Evolutionary conservation across 92 coral and sea anemone species (phyloP), one percentile per base, ranked within the genome.

Genomic region (Porites lobata): DNA sequence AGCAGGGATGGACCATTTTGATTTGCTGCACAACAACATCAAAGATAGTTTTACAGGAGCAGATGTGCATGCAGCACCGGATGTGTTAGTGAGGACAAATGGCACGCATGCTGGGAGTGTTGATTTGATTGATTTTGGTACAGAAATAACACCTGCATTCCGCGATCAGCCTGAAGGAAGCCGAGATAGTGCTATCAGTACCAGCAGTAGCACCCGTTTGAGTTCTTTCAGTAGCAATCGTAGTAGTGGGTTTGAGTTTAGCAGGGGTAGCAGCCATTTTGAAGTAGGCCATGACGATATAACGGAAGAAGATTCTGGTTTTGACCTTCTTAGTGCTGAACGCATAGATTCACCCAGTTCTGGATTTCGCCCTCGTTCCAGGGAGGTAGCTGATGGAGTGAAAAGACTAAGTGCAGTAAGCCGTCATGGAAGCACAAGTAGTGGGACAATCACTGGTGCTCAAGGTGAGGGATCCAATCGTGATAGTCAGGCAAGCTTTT

Each of bases 181-280:
- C 56, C 43, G 96, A 38, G 96, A 93, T 89, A 95, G 98, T 76
- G 90, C 96, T 68, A 88, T 91, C 53, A 95, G 98, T 67, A 95
- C 90, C 26, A 85, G 98, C 61, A 91, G 98, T 59, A 93, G 96
- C 77, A 77, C 89, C 13, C 93, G 96, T 11, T 85, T 86, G 19
- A 91, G 95, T 71, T 85, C 93, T 59, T 69, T 94, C 22, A 90
- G 94, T 19, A 93, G 87, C 62, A 91, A 90, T 68, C 78, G 85
- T 29, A 94, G 96, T 71, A 92, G 98, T 57, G 96, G 98, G 10
- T 21, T 85, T 3, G 93, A 90, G 29, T 90, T 68, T 29, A 82
- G 87, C 19, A 65, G 81, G 26, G 92, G 81, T 1, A 85, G 90
- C 91, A 72, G 43, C 5, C 12, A 67, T 20, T 57, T 77, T 17